These are phyloP conservation scores for Eilema sororculum DNA, from an alignment of 2,888 invertebrate species.

Conservation along the genomic window DNA sequence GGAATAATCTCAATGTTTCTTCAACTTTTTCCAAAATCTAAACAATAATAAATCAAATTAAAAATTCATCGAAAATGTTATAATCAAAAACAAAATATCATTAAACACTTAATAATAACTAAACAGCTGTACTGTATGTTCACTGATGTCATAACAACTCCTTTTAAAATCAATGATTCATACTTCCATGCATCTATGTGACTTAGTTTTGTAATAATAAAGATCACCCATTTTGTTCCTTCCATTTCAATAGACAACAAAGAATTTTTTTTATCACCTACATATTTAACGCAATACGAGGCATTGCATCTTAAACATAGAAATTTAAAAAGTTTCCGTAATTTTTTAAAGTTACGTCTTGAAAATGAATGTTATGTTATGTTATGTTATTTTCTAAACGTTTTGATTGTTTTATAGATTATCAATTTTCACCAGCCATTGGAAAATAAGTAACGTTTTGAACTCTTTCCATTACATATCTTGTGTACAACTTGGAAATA, in stretches of 20 bases:
- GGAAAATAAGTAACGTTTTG: constrained; percentile 11
- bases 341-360: background rate
- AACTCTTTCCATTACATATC: constrained; percentile 32
- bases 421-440: background rate
- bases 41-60: background rate
- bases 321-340: background rate
- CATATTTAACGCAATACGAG: background rate
- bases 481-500: constrained; percentile 41
- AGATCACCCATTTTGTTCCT: background rate
- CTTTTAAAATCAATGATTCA: constrained; percentile 25
- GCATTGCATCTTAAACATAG: background rate
- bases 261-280: background rate
- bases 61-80: background rate
- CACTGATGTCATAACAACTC: constrained; percentile 26
- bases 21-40: background rate
- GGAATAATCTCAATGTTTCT: background rate
- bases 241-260: background rate
- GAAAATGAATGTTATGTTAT: background rate
- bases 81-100: background rate
- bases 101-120: background rate
- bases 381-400: background rate
- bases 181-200: constrained; percentile 2
- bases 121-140: constrained; percentile 18
- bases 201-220: constrained; percentile 7
- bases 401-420: background rate